These are phyloP conservation scores for Turnix velox DNA, from an alignment of 2,113 vertebrate species.

Conservation along the genomic window DNA sequence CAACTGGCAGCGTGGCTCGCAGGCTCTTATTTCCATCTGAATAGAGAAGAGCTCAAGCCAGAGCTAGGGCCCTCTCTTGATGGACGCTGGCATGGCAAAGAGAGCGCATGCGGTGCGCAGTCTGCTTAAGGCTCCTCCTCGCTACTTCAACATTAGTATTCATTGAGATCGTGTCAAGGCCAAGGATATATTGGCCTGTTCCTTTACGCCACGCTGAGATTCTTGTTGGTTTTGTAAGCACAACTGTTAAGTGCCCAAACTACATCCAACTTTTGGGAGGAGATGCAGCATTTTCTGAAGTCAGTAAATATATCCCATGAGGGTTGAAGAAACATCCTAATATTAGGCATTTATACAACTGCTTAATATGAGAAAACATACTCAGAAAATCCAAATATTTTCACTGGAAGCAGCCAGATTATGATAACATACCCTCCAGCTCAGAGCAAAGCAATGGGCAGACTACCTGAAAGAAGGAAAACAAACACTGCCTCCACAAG, in stretches of 20 bases:
- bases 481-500: not conserved
- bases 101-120: not conserved
- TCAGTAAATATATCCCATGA: conserved; percentile 26
- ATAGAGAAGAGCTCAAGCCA: conserved; percentile 59
- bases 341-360: conserved; percentile 12
- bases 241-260: not conserved
- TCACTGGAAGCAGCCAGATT: not conserved
- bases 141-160: not conserved
- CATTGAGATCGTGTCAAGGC: conserved; percentile 37
- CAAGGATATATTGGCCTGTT: conserved; percentile 27
- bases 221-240: conserved; percentile 49
- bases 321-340: conserved; percentile 13
- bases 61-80: conserved; percentile 28
- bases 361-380: conserved; percentile 29
- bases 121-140: conserved; percentile 1
- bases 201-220: conserved; percentile 19
- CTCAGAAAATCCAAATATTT: conserved; percentile 49
- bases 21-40: conserved; percentile 71
- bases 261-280: conserved; percentile 24
- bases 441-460: not conserved
- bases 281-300: conserved; percentile 2
- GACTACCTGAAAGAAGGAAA: conserved; percentile 27
- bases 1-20: conserved; percentile 19
- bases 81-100: not conserved
- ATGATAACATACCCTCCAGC: not conserved